phyloP scores from a whole-genome alignment of 2,888 invertebrate genomes.

The Kryphioiulus occultus region DNA sequence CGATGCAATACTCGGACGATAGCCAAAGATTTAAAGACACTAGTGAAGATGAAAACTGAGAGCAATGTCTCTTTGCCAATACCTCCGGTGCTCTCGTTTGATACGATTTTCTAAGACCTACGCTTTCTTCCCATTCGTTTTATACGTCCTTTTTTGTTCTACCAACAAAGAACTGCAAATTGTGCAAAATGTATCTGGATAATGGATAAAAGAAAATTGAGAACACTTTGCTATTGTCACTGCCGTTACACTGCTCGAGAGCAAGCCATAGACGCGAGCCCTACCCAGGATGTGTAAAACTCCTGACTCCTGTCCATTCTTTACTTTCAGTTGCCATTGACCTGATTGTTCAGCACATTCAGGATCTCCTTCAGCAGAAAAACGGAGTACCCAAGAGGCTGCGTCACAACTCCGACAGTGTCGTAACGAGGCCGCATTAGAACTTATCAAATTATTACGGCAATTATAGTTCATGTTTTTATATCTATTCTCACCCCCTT shows the following conservation, averaged over 20 bases:
- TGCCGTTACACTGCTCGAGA: not conserved
- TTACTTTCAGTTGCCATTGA: conserved; percentile 91
- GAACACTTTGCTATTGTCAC: not conserved
- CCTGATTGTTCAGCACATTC: conserved; percentile 95
- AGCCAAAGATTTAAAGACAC: conserved; percentile 27
- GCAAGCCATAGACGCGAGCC: not conserved
- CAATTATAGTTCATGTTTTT: not conserved
- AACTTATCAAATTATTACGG: not conserved
- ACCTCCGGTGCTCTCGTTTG: not conserved
- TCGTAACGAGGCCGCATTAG: conserved; percentile 61
- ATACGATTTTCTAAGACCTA: conserved; percentile 29
- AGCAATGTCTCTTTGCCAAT: not conserved
- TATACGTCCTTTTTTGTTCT: not conserved
- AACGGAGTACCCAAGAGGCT: conserved; percentile 53
- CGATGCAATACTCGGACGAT: conserved; percentile 45
- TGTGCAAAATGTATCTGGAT: not conserved
- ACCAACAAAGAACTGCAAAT: not conserved
- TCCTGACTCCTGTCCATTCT: conserved; percentile 45
- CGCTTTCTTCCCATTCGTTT: conserved; percentile 7
- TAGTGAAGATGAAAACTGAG: not conserved
- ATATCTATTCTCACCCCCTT: not conserved
- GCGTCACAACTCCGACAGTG: conserved; percentile 61
- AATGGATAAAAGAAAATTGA: conserved; percentile 37
- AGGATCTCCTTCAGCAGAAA: conserved; percentile 74
- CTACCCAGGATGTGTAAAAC: conserved; percentile 18